Percentiles rank a stretch among this genome's conserved stretches.
phyloP scores from a whole-genome alignment of 2,797 vertebrate species.

The Erithacus rubecula region DNA sequence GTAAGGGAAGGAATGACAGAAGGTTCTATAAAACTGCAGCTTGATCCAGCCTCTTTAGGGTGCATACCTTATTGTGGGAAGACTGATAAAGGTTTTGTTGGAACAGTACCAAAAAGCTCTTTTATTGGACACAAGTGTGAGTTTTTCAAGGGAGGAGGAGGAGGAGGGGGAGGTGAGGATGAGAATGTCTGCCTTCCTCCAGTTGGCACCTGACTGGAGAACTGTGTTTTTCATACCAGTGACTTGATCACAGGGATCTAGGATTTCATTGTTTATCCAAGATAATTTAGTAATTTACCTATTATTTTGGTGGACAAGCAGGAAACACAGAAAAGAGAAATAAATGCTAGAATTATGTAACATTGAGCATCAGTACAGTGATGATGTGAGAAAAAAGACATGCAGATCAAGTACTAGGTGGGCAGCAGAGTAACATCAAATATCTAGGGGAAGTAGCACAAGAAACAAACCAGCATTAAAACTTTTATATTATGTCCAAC shows the following conservation, averaged over 20 bases:
- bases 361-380: not conserved
- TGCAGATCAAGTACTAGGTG: not conserved
- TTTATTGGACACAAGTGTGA: not conserved
- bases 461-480: not conserved
- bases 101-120: not conserved
- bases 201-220: not conserved
- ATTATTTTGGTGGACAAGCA: not conserved
- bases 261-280: not conserved
- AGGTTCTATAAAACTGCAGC: not conserved
- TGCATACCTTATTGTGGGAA: not conserved
- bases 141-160: not conserved
- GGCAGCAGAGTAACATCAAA: not conserved
- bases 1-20: not conserved
- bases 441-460: not conserved
- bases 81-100: not conserved
- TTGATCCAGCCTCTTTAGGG: not conserved
- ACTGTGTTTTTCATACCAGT: not conserved
- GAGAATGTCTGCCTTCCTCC: not conserved
- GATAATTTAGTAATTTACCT: not conserved
- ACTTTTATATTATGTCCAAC: not conserved
- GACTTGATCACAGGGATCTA: not conserved
- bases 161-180: not conserved
- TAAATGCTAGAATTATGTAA: not conserved
- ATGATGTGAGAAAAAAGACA: not conserved
- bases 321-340: not conserved